Evolutionary conservation across 2,888 invertebrate species (phyloP).

Genomic region (Heliconius hortense): DNA sequence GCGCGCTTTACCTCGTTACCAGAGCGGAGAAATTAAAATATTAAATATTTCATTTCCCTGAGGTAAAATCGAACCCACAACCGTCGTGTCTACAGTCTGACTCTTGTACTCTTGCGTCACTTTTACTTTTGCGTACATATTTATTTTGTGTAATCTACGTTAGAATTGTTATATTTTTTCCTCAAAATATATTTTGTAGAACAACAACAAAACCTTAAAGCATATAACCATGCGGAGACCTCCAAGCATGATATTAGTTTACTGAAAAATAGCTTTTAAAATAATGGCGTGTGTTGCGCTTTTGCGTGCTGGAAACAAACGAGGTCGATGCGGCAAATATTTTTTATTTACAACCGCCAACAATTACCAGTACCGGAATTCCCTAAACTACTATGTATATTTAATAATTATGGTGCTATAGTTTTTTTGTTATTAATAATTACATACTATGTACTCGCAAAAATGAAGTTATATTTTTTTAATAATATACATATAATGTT

Average conservation of each 20-base stretch:
- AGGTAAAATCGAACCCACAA: too few relatives aligned
- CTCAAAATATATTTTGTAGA: neutral
- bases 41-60: too few relatives aligned
- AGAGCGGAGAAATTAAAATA: too few relatives aligned
- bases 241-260: slow-evolving; percentile 21
- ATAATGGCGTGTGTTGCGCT: slow-evolving; percentile 51
- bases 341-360: slow-evolving; percentile 42
- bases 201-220: slow-evolving; percentile 10
- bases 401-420: neutral
- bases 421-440: slow-evolving; percentile 5
- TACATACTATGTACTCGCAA: neutral
- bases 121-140: too few relatives aligned
- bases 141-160: too few relatives aligned
- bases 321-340: slow-evolving; percentile 51
- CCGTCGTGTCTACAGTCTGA: too few relatives aligned
- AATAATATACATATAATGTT: too few relatives aligned
- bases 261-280: slow-evolving; percentile 35
- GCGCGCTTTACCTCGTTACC: too few relatives aligned
- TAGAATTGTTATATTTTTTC: neutral
- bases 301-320: slow-evolving; percentile 53
- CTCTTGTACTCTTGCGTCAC: too few relatives aligned
- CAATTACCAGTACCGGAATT: slow-evolving; percentile 35
- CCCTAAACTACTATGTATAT: slow-evolving; percentile 32
- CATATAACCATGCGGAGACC: neutral
- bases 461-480: too few relatives aligned